A percentile compares a stretch with the other conserved stretches of the same genome.
phyloP scores from a whole-genome alignment of 2,888 invertebrate genomes.

The Molanna angustata region DNA sequence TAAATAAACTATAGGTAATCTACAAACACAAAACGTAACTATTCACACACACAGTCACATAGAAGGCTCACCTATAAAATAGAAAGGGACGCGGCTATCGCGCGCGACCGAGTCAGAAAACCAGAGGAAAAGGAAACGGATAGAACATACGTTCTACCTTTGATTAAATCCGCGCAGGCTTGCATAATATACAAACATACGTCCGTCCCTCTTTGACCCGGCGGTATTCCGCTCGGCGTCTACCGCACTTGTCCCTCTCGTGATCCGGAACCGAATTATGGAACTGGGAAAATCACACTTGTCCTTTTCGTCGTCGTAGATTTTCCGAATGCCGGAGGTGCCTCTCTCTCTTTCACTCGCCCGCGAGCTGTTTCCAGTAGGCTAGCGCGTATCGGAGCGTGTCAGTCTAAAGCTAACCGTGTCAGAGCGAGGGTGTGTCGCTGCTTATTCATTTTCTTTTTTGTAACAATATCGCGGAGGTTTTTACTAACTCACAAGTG shows the following conservation, averaged over 20 bases:
- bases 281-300: constrained; percentile 1
- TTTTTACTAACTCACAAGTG: too few species aligned
- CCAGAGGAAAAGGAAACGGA: constrained; percentile 32
- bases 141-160: constrained; percentile 32
- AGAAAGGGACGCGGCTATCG: constrained; percentile 23
- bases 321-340: constrained; percentile 11
- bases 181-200: constrained; percentile 19
- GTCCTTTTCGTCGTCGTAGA: constrained; percentile 7
- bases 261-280: constrained; percentile 18
- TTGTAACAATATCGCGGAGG: constrained; percentile 16
- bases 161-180: constrained; percentile 30
- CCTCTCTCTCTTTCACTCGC: constrained; percentile 18
- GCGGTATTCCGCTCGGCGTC: constrained; percentile 7
- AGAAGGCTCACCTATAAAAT: constrained; percentile 19
- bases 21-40: constrained; percentile 15
- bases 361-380: constrained; percentile 9
- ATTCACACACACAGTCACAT: constrained; percentile 10
- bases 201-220: constrained; percentile 18
- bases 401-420: constrained; percentile 29
- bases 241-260: constrained; percentile 15
- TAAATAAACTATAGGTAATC: constrained; percentile 27
- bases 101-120: constrained; percentile 11
- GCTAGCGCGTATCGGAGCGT: constrained; percentile 14
- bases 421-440: constrained; percentile 27
- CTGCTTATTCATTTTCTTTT: constrained; percentile 19